Evolutionary conservation across 30 jellyfish, hydroid and myxozoan species (phyloP).

Genomic region (Turritopsis dohrnii): DNA sequence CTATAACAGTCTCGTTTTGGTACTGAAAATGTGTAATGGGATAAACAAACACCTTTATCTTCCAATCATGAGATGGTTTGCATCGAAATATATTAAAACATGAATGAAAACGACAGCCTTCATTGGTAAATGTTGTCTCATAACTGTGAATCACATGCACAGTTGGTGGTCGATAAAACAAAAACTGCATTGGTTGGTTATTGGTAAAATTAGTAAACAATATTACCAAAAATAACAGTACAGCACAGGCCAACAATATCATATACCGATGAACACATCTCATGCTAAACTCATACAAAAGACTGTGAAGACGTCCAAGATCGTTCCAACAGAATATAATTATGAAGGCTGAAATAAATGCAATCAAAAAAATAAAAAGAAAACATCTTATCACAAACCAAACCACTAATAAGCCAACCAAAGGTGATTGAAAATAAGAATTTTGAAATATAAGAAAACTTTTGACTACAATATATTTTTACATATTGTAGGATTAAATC

Average conservation of each 20-base stretch:
- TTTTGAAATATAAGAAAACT: too few species aligned
- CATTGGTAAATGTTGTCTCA: constrained; percentile 15
- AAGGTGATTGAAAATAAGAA: too few species aligned
- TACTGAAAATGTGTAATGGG: constrained; percentile 33
- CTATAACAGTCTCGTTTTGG: constrained; percentile 19
- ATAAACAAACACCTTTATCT: constrained; percentile 46
- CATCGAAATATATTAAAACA: constrained; percentile 54
- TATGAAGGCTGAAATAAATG: too few species aligned
- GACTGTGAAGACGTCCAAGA: neutral
- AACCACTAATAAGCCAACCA: too few species aligned
- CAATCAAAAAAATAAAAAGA: too few species aligned
- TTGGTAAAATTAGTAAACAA: neutral
- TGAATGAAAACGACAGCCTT: constrained; percentile 56
- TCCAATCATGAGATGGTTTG: constrained; percentile 32
- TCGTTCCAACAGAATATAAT: neutral
- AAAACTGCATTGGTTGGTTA: neutral
- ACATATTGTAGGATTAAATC: too few species aligned
- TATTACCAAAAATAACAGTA: neutral
- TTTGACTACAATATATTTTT: too few species aligned
- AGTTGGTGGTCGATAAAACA: neutral
- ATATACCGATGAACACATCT: constrained; percentile 19
- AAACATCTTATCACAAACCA: too few species aligned
- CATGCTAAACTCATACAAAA: neutral
- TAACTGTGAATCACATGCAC: neutral
- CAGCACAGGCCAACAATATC: neutral